Base-by-base conservation (phyloP, 2,113 vertebrate genomes). In the Sceloporus tristichus region DNA sequence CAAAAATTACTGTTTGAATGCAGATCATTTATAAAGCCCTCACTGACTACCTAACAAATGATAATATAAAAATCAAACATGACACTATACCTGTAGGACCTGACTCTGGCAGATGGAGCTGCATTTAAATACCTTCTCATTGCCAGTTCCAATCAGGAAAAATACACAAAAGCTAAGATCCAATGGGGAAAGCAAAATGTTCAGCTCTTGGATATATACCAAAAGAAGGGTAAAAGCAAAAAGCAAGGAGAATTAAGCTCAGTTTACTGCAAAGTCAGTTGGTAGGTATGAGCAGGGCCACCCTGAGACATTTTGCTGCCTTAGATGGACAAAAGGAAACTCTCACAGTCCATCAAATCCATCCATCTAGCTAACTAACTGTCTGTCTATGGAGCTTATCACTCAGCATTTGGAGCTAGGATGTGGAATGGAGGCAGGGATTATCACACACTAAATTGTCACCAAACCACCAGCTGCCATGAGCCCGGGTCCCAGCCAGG, bases 21-120 rank as follows among this genome's bases (percentile, higher is more conserved):
- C 10, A 84, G 83, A 79, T 9, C 85, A 85, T 89, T 91, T 88
- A 90, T 38, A 93, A 93, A 95, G 78, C 74, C 92, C 66, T 92
- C 92, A 81, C 92, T 95, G 92, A 89, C 91, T 95, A 78, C 56
- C 93, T 84, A 93, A 93, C 86, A 96, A 95, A 95, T 90, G 94
- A 95, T 93, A 91, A 93, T 90, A 86, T 92, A 89, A 94, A 82
- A 97, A 97, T 97, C 94, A 95, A 95, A 97, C 94, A 94, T 40
- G 92, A 96, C 94, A 93, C 88, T 84, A 68, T 95, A 94, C 95
- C 92, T 95, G 88, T 91, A 96, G 95, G 94, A 97, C 92, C 87
- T 87, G 79, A 94, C 80, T 94, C 93, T 95, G 93, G 94, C 96
- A 97, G 96, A 96, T 96, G 96, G 96, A 95, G 87, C 86, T 93